These are phyloP conservation scores for Salmo trutta DNA, from an alignment of 2,797 vertebrate species.

Conservation along the genomic window DNA sequence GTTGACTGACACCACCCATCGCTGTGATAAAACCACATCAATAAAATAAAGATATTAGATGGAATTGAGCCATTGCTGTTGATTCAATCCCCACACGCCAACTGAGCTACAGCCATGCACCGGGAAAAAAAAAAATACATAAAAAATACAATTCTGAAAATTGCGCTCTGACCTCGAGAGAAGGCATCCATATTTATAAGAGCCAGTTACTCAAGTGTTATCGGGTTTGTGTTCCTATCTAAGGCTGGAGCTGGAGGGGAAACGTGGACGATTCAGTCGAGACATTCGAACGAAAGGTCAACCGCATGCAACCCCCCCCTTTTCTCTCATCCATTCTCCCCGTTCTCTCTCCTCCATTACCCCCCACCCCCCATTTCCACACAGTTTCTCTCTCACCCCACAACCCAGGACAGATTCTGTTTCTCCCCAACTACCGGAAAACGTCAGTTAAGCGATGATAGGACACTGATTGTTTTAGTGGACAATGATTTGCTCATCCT, in stretches of 20 bases:
- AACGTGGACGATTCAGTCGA: conserved; percentile 19
- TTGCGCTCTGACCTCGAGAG: conserved; percentile 52
- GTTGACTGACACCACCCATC: not conserved
- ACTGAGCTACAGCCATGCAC: not conserved
- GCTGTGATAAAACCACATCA: not conserved
- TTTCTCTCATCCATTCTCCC: not conserved
- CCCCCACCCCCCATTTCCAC: too few relatives aligned
- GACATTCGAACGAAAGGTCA: conserved; percentile 60
- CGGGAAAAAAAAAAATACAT: not conserved
- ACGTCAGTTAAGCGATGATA: not conserved
- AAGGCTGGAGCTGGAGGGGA: not conserved
- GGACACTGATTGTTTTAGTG: conserved; percentile 7
- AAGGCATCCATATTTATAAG: conserved; percentile 68
- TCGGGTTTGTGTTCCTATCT: too few relatives aligned
- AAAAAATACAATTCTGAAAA: conserved; percentile 44
- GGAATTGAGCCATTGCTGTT: not conserved
- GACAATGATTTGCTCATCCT: conserved; percentile 27
- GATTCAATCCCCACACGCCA: not conserved
- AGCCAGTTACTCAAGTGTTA: conserved; percentile 52
- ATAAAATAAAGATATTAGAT: not conserved
- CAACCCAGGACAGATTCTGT: not conserved
- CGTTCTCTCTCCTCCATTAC: not conserved
- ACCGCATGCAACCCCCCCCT: not conserved
- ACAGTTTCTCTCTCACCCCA: not conserved
- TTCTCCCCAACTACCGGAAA: not conserved